Evolutionary conservation across 2,113 vertebrate species (phyloP), one percentile per base, ranked within the genome.

Genomic region (Actinemys pallida): DNA sequence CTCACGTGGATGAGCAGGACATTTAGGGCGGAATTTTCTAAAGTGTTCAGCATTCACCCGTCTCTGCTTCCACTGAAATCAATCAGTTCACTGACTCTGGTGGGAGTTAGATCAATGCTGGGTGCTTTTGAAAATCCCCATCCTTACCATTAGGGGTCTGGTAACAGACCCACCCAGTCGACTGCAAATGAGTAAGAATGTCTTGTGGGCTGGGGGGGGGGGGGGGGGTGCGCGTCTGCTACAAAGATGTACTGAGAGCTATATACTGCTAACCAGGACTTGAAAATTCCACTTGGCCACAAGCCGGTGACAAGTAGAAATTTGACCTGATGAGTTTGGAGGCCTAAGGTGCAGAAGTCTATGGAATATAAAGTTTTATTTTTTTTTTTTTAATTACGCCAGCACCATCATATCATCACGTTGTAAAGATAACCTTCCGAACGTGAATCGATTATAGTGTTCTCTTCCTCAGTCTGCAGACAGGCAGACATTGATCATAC

Each of bases 101-200:
- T 3, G 2, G 31, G 1, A 19, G 19, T 39, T 1, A 6, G 22
- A 24, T 45, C 62, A 65, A 19, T 84, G 10, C 1, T 0, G 17
- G 17, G 1, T 31, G 20, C 9, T 9, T 87, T 81, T 93, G 76
- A 65, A 3, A 57, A 9, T 62, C 57, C 81, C 80, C 45, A 19
- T 0, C 1, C 2, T 45, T 42, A 14, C 56, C 86, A 31, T n/a
- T 31, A 69, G 31, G 17, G 35, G 7, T 39, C 35, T 69, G 65
- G 16, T 53, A 25, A 22, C 53, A 54, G 53, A 22, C 20, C 20
- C 20, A 54, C 20, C 20, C 20, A 56, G 9, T 56, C 10, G 54
- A 25, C 54, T 25, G 54, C 54, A 56, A 25, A 62, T 31, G 29
- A 31, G 59, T 13, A 62, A 62, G 27, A 62, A 13, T 62, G 59